phyloP scores from a whole-genome alignment of 2,113 vertebrate species.

The Onychostoma macrolepis region DNA sequence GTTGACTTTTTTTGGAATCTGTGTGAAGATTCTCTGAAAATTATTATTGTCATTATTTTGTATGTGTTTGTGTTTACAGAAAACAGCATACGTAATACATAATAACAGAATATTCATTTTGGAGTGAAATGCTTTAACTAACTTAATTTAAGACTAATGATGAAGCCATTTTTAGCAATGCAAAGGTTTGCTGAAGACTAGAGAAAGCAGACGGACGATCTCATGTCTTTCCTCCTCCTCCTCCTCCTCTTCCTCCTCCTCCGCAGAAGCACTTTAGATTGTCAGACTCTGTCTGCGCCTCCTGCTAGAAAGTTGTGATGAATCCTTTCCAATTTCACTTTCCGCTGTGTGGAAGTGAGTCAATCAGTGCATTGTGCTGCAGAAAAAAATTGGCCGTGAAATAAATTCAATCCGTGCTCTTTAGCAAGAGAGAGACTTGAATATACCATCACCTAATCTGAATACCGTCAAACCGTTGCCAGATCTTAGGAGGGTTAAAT shows the following conservation, averaged over 20 bases:
- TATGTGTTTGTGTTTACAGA: not conserved
- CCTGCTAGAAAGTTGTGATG: not conserved
- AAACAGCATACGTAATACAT: no score
- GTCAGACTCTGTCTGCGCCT: not conserved
- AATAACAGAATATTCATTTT: not conserved
- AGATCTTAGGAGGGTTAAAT: not conserved
- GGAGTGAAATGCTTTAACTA: not conserved
- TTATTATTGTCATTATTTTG: no score
- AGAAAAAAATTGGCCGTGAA: not conserved
- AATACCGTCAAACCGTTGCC: not conserved
- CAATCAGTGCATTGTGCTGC: conserved; percentile 3
- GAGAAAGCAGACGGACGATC: not conserved
- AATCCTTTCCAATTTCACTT: not conserved
- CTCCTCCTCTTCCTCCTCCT: not conserved
- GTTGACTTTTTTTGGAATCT: no score
- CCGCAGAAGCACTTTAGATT: not conserved
- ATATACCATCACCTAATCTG: not conserved
- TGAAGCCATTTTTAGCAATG: not conserved
- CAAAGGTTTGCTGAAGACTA: not conserved
- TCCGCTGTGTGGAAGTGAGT: not conserved
- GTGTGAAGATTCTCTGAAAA: no score
- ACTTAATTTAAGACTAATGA: not conserved
- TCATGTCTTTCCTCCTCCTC: not conserved
- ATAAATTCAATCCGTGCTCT: not conserved
- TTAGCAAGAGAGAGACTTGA: not conserved